Percentiles rank a stretch among this genome's conserved stretches.
These are phyloP conservation scores for Diadegma fenestrale DNA, from an alignment of 2,888 invertebrate species.

Conservation along the genomic window DNA sequence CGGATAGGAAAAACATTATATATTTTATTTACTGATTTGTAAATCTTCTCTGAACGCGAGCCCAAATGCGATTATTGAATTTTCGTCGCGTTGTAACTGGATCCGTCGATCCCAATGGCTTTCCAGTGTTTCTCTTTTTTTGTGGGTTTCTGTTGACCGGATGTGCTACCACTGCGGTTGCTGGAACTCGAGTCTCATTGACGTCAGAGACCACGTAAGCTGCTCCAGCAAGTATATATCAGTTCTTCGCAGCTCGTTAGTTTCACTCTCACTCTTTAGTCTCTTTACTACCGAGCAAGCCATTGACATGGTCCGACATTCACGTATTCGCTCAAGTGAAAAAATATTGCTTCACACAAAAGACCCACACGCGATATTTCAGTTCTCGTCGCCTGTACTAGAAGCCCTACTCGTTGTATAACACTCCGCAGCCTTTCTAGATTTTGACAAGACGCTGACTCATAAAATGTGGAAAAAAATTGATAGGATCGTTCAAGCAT, in stretches of 20 bases:
- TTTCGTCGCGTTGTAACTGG: slow-evolving; percentile 7
- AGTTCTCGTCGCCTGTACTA: neutral
- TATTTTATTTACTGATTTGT: neutral
- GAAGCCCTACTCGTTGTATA: neutral
- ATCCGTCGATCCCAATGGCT: slow-evolving; percentile 32
- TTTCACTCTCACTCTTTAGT: slow-evolving; percentile 54
- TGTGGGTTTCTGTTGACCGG: slow-evolving; percentile 43
- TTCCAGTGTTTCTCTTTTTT: slow-evolving; percentile 45
- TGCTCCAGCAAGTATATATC: slow-evolving; percentile 27
- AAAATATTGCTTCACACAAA: slow-evolving; percentile 13
- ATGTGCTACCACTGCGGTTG: slow-evolving; percentile 34
- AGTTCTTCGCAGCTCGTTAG: slow-evolving; percentile 50
- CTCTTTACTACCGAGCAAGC: slow-evolving; percentile 39
- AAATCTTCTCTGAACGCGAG: neutral
- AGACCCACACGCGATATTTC: neutral
- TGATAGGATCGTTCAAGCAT: neutral
- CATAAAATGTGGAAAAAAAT: neutral
- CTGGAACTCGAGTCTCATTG: slow-evolving; percentile 58
- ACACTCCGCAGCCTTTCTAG: neutral
- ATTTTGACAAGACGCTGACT: neutral
- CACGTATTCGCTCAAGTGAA: slow-evolving; percentile 38
- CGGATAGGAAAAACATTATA: neutral
- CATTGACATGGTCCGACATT: slow-evolving; percentile 31
- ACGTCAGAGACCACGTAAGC: slow-evolving; percentile 64
- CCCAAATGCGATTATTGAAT: neutral